Evolutionary conservation across 53 echinoderm and acorn worm species (phyloP).

Genomic region (Mesocentrotus franciscanus): DNA sequence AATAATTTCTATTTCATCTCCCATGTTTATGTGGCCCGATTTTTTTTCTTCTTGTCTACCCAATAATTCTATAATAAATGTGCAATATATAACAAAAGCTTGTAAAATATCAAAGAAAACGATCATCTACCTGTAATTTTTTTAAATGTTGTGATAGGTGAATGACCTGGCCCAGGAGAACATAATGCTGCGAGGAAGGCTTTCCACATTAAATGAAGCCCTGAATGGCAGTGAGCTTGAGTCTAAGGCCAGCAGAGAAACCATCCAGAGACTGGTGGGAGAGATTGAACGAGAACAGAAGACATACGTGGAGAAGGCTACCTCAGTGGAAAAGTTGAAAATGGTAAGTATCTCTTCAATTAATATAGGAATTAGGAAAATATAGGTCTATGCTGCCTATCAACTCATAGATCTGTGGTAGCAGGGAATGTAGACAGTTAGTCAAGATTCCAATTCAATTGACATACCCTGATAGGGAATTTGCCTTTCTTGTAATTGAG

Average conservation of each 20-base stretch:
- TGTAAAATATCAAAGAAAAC: background rate
- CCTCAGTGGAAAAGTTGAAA: constrained; percentile 82
- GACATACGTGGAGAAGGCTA: constrained; percentile 73
- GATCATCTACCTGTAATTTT: background rate
- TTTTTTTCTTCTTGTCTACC: background rate
- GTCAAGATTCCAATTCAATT: background rate
- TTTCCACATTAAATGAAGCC: constrained; percentile 84
- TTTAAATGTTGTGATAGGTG: constrained; percentile 63
- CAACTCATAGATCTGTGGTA: no score
- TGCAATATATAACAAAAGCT: background rate
- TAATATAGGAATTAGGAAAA: background rate
- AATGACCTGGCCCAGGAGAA: constrained; percentile 84
- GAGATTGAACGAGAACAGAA: constrained; percentile 95
- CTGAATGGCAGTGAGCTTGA: constrained; percentile 84
- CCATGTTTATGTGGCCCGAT: no score
- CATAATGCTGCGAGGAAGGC: constrained; percentile 85
- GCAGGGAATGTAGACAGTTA: no score
- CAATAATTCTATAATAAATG: background rate
- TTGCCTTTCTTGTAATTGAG: background rate
- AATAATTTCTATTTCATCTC: no score
- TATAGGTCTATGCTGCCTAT: background rate
- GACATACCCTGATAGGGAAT: background rate
- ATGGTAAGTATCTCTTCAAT: constrained; percentile 72
- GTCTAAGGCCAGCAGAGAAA: constrained; percentile 94
- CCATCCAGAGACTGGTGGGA: constrained; percentile 91